Evolutionary conservation across 2,888 invertebrate species (phyloP).

Genomic region (Trachelus tabidus): DNA sequence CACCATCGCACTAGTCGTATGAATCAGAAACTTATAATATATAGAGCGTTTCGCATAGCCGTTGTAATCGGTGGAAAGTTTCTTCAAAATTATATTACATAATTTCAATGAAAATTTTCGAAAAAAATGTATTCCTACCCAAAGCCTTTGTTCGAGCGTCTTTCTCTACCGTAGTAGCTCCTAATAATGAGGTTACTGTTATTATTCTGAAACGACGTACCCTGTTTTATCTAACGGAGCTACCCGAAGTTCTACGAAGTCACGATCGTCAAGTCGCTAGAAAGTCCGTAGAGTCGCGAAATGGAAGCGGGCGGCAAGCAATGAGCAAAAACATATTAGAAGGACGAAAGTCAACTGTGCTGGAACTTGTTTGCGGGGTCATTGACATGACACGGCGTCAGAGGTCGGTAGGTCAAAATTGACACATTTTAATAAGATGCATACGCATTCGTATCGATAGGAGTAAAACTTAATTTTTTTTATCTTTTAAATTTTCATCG

Average conservation of each 20-base stretch:
- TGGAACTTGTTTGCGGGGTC: slow-evolving; percentile 4
- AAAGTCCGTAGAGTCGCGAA: background rate
- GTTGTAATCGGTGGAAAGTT: background rate
- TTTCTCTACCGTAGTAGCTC: background rate
- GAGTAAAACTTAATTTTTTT: too few relatives aligned
- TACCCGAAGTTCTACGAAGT: background rate
- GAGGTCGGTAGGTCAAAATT: background rate
- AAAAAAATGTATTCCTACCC: background rate
- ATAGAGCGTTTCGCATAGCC: background rate
- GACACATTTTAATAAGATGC: background rate
- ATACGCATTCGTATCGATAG: background rate
- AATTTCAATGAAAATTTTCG: background rate
- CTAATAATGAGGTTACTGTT: background rate
- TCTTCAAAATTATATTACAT: background rate
- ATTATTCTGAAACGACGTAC: background rate
- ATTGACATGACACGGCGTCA: background rate
- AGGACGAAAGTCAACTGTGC: slow-evolving; percentile 20
- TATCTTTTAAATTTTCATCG: background rate
- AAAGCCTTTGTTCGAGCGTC: background rate
- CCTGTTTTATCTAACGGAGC: background rate
- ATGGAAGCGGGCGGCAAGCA: background rate
- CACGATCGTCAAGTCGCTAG: background rate
- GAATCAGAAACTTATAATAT: background rate
- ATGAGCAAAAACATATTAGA: slow-evolving; percentile 19
- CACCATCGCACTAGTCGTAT: too few relatives aligned